Conservation (phyloP, 2,888 invertebrate genomes). For the Polyommatus iphigenia region DNA sequence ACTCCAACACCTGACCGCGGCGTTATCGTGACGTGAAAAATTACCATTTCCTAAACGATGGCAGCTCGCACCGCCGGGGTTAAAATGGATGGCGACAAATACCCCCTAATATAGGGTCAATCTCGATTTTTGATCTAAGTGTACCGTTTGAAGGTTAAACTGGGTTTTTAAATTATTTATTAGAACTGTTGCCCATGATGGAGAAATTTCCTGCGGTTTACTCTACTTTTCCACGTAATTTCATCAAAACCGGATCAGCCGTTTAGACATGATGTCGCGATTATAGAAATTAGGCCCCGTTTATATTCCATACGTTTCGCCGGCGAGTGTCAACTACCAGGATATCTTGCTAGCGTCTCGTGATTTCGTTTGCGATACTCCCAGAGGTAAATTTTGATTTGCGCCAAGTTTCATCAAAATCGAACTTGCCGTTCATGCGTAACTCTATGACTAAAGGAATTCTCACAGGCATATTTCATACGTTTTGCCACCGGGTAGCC, state of each 20-base stretch:
- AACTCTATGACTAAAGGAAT: no score
- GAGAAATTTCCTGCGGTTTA: not conserved
- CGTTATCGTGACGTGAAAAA: constrained; percentile 77
- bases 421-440: no score
- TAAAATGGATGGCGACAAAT: constrained; percentile 70
- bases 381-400: no score
- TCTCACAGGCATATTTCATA: no score
- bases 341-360: no score
- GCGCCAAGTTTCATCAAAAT: no score
- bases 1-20: constrained; percentile 74
- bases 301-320: no score
- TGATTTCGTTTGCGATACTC: no score
- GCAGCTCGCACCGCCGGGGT: constrained; percentile 57
- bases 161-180: not conserved
- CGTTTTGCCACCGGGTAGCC: no score
- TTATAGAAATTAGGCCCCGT: no score
- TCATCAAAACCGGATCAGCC: not conserved
- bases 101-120: constrained; percentile 42
- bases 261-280: no score
- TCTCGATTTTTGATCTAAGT: constrained; percentile 38
- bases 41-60: constrained; percentile 63
- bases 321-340: no score
- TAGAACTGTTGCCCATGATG: not conserved
- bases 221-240: not conserved
- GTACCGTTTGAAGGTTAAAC: constrained; percentile 20